phyloP scores from a whole-genome alignment of 2,888 invertebrate species.

The Cosmia pyralina region DNA sequence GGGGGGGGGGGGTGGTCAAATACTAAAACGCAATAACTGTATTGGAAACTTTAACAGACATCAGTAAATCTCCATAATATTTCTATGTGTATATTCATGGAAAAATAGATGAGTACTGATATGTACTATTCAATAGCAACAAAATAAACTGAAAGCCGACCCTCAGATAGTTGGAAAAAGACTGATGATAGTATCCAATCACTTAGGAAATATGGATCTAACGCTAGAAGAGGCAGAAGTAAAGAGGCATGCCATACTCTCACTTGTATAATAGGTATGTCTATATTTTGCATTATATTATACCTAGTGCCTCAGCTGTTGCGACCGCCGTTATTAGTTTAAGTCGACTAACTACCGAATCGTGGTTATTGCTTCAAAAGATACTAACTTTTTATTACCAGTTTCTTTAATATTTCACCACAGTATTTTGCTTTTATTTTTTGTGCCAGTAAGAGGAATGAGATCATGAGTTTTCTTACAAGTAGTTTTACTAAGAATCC shows the following conservation, averaged over 20 bases:
- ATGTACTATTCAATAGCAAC: background rate
- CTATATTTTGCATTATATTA: background rate
- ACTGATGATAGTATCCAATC: background rate
- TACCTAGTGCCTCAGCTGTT: constrained; percentile 44
- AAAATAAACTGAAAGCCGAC: background rate
- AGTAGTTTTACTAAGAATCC: background rate
- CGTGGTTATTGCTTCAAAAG: constrained; percentile 41
- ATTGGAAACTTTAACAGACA: no score
- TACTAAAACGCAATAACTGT: no score
- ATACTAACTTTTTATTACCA: constrained; percentile 37
- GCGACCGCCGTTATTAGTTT: constrained; percentile 34
- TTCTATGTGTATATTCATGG: background rate
- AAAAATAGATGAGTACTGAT: background rate
- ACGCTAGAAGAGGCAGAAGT: background rate
- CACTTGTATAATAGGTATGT: background rate
- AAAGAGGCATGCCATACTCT: background rate
- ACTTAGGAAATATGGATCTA: background rate
- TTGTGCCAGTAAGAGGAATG: constrained; percentile 4
- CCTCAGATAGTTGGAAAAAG: background rate
- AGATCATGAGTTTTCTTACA: background rate
- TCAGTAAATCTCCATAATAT: no score
- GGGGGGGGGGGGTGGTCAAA: no score
- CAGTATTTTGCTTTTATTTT: constrained; percentile 22
- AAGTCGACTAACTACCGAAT: constrained; percentile 42
- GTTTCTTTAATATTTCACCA: constrained; percentile 34